Conservation (phyloP, 1,140 invertebrate genomes). For the Megalopta genalis region DNA sequence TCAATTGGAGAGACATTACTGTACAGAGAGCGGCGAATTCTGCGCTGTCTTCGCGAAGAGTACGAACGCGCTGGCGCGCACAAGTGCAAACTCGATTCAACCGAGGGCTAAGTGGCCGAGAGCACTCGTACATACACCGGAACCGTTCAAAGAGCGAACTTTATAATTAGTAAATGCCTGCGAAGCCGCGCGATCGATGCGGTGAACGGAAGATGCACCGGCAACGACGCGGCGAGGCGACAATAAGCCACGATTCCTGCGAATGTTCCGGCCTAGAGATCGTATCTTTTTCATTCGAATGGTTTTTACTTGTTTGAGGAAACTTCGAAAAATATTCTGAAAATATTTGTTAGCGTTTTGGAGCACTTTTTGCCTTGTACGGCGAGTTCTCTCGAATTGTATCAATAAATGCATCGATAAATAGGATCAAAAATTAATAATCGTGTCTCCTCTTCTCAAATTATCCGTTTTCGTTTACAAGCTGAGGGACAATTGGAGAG, state of each 20-base stretch:
- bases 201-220: background rate
- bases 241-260: background rate
- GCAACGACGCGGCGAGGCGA: background rate
- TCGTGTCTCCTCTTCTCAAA: no score
- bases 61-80: background rate
- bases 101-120: background rate
- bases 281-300: background rate
- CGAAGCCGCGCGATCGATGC: background rate
- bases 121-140: background rate
- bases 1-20: no score
- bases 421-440: no score
- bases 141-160: background rate
- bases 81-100: background rate
- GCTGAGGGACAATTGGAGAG: no score
- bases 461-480: no score
- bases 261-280: background rate
- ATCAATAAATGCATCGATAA: no score
- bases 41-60: no score
- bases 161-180: constrained; percentile 4
- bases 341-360: no score
- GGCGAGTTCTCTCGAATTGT: no score
- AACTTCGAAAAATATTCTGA: background rate
- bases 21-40: no score
- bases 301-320: background rate
- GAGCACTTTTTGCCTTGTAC: no score